These are phyloP conservation scores for Eupeodes corollae DNA, from an alignment of 1,140 invertebrate genomes.

Conservation along the genomic window DNA sequence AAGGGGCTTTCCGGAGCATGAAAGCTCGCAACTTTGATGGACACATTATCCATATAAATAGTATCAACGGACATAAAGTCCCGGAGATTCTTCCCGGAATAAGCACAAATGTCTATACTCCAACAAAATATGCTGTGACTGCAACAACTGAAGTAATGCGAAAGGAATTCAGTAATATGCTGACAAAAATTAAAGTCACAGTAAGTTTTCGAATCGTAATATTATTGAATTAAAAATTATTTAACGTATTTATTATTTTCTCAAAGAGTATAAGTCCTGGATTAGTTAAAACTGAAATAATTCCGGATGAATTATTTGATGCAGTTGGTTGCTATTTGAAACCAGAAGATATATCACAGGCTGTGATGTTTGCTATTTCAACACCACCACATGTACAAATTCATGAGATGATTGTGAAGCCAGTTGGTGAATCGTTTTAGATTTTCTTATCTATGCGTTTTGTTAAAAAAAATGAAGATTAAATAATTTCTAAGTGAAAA, in stretches of 20 bases:
- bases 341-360: background rate
- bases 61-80: conserved; percentile 8
- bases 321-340: conserved; percentile 4
- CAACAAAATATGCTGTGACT: conserved; percentile 47
- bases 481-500: too few relatives aligned
- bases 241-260: background rate
- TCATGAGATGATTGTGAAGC: conserved; percentile 13
- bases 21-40: conserved; percentile 46
- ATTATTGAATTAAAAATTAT: background rate
- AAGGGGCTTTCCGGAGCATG: conserved; percentile 53
- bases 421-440: conserved; percentile 12
- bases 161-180: conserved; percentile 42
- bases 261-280: conserved; percentile 46
- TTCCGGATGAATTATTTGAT: conserved; percentile 2
- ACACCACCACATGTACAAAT: conserved; percentile 48
- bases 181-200: conserved; percentile 47
- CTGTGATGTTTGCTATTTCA: conserved; percentile 7
- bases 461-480: too few relatives aligned
- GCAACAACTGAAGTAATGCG: conserved; percentile 46
- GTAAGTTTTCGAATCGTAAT: conserved; percentile 24
- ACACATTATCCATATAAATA: conserved; percentile 40
- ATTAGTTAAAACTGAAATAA: conserved; percentile 43
- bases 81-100: conserved; percentile 6
- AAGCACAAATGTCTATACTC: conserved; percentile 41
- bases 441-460: too few relatives aligned